Evolutionary conservation across 2,113 vertebrate genomes (phyloP).

Genomic region (Vulpes lagopus): DNA sequence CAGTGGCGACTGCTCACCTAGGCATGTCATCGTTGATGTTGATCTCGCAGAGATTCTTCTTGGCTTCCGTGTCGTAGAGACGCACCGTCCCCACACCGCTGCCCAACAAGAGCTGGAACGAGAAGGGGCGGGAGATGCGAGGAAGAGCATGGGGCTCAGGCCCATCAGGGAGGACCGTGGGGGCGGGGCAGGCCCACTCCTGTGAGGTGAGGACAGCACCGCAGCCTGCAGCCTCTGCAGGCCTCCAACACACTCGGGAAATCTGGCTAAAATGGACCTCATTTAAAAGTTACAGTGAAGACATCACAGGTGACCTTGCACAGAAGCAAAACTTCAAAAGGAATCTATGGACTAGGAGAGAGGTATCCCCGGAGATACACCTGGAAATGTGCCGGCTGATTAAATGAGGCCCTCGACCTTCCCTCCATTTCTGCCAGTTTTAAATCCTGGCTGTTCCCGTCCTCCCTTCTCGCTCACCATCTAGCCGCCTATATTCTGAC

Average conservation of each 20-base stretch:
- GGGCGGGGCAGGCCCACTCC: background rate
- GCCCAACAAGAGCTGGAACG: slow-evolving; percentile 93
- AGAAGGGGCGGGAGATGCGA: background rate
- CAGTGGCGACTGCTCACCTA: slow-evolving; percentile 86
- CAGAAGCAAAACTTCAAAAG: background rate
- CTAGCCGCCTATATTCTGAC: background rate
- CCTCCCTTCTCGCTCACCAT: background rate
- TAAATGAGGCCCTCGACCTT: background rate
- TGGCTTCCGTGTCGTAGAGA: slow-evolving; percentile 97
- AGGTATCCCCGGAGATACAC: rapidly evolving
- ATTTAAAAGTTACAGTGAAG: background rate
- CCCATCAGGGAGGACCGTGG: background rate
- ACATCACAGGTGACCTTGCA: background rate
- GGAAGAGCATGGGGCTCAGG: background rate
- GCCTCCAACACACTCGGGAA: background rate
- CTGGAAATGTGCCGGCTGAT: background rate
- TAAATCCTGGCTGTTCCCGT: background rate
- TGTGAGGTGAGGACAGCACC: background rate
- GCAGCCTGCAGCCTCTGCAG: too few relatives aligned
- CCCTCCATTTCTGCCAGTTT: background rate
- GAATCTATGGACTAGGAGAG: background rate
- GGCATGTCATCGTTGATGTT: slow-evolving; percentile 94
- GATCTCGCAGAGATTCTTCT: slow-evolving; percentile 98
- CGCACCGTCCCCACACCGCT: slow-evolving; percentile 96
- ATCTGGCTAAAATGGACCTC: background rate